Evolutionary conservation across 2,888 invertebrate species (phyloP), one percentile per base, ranked within the genome.

Genomic region (Eupeodes latifasciatus): DNA sequence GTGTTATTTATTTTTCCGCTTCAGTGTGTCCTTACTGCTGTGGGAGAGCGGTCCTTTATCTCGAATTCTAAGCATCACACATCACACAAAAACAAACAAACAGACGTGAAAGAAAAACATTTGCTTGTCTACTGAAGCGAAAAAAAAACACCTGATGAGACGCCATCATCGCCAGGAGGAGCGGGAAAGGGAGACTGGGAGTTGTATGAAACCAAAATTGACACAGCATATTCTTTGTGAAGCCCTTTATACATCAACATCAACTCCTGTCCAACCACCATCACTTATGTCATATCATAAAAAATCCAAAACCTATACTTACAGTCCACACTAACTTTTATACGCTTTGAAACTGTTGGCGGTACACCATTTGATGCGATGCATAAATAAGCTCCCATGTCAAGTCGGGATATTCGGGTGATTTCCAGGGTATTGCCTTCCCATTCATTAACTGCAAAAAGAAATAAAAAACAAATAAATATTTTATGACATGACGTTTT

Each of bases 291-390:
- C 83, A 55, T 84, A 81, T 69, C 40, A 40, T 40, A 84, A 67
- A 19, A 71, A 74, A 7, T 44, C 49, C 76, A 75, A 7, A 34
- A 55, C 27, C 76, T 34, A 89, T 94, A 97, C 98, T 98, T 94
- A 98, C 98, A 98, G 94, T 98, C 98, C 81, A 98, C 98, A 95
- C 97, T 97, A 92, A 98, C 97, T 96, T 97, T 97, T 92, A 98
- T 98, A 92, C 97, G 95, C 94, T 98, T 98, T 93, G 98, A 98
- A 90, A 98, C 98, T 57, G 97, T 96, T 12, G 98, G 98, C 4
- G 98, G 98, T 49, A 98, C 97, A n/a, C 97, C 97, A 92, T 98
- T 98, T 82, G 93, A 92, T 75, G 98, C 98, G 91, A 98, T 98
- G 94, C 98, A 98, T 90, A 98, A 95, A 94, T 98, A 98, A 83